These are phyloP conservation scores for Argyrosomus japonicus DNA, from an alignment of 2,113 vertebrate genomes.

Conservation along the genomic window DNA sequence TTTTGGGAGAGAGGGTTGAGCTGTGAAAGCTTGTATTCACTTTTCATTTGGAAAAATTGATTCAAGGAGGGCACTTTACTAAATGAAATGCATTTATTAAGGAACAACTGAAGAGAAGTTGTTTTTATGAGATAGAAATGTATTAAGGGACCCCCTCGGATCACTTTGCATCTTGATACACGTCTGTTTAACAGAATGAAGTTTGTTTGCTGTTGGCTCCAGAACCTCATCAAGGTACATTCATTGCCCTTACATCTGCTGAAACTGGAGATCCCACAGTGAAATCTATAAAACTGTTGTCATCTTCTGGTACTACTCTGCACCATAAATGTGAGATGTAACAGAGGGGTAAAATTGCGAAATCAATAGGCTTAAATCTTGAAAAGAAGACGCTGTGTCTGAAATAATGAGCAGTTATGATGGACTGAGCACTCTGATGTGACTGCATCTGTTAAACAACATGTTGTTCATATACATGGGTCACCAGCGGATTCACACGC, in stretches of 20 bases:
- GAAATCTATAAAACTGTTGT: background rate
- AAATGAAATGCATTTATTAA: background rate
- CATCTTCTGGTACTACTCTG: background rate
- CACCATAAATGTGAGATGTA: background rate
- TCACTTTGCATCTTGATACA: slow-evolving; percentile 1
- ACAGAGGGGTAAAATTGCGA: background rate
- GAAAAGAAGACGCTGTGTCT: background rate
- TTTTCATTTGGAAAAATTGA: background rate
- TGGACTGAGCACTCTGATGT: slow-evolving; percentile 1
- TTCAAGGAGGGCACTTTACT: background rate
- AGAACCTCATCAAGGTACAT: background rate
- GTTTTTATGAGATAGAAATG: background rate
- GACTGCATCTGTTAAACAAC: slow-evolving; percentile 10
- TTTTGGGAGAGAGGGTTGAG: background rate
- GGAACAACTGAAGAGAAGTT: background rate
- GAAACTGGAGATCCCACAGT: background rate
- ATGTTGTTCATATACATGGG: background rate
- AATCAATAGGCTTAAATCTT: slow-evolving; percentile 5
- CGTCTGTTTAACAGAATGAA: background rate
- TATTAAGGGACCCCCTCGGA: background rate
- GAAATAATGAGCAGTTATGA: slow-evolving; percentile 7
- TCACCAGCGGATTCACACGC: slow-evolving; percentile 47
- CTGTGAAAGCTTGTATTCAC: background rate
- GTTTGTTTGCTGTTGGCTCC: background rate
- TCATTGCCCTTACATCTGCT: background rate